A percentile compares a stretch with the other conserved stretches of the same genome.
phyloP scores from a whole-genome alignment of 92 coral and sea anemone species.

The Phenganax marumi region DNA sequence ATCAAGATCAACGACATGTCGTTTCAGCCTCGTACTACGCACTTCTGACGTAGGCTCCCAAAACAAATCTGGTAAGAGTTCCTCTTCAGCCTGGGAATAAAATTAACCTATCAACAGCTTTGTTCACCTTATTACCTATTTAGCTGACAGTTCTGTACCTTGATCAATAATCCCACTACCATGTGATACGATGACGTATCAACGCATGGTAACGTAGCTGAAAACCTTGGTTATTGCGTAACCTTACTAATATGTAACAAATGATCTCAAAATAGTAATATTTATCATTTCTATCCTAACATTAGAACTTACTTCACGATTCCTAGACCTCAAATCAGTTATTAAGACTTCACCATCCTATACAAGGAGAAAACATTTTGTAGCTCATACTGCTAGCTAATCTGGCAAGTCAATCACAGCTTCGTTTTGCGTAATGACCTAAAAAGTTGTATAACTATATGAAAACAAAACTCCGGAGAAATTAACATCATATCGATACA shows the following conservation, averaged over 20 bases:
- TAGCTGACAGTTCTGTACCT: no score
- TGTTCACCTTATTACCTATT: no score
- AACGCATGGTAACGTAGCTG: no score
- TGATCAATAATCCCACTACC: no score
- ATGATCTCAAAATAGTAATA: no score
- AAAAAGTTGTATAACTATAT: not conserved
- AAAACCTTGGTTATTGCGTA: no score
- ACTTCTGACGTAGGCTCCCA: slow-evolving; percentile 97
- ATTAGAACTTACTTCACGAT: slow-evolving; percentile 51
- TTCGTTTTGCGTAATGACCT: no score
- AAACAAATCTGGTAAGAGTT: slow-evolving; percentile 87
- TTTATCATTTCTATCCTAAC: not conserved
- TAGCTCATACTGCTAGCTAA: not conserved
- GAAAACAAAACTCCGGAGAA: not conserved
- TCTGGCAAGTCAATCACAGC: no score
- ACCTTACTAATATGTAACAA: no score
- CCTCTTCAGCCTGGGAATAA: slow-evolving; percentile 61
- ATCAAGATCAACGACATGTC: slow-evolving; percentile 75
- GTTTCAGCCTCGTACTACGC: slow-evolving; percentile 67
- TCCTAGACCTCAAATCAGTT: slow-evolving; percentile 77
- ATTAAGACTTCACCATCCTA: slow-evolving; percentile 94
- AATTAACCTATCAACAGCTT: not conserved
- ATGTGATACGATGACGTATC: no score
- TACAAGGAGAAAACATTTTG: not conserved
- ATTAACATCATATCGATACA: no score